Evolutionary conservation across 2,113 vertebrate genomes (phyloP).

Genomic region (Protomyctophum bolini): DNA sequence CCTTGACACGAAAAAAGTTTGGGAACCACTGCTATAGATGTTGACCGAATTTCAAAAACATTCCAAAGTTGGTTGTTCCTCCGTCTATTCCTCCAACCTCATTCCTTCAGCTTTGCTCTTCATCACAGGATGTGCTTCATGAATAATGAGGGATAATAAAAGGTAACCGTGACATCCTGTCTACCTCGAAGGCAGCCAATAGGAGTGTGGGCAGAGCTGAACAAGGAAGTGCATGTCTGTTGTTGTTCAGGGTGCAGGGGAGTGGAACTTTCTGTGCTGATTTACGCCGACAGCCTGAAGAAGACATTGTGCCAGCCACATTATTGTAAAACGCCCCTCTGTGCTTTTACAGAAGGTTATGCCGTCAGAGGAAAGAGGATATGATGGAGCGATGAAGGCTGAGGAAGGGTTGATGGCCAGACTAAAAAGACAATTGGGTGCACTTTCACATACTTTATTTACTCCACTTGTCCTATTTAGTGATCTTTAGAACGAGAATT

Average conservation of each 20-base stretch:
- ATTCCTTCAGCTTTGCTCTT: conserved; percentile 39
- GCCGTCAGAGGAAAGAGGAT: conserved; percentile 38
- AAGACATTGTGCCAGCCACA: conserved; percentile 59
- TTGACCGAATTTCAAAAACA: no score
- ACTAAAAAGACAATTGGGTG: conserved; percentile 64
- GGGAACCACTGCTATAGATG: no score
- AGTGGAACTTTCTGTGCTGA: conserved; percentile 49
- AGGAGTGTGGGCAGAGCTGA: conserved; percentile 38
- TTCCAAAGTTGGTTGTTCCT: conserved; percentile 1
- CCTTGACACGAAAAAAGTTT: no score
- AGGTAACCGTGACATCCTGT: conserved; percentile 59
- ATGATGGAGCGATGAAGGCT: conserved; percentile 43
- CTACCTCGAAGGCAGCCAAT: conserved; percentile 46
- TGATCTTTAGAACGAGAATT: conserved; percentile 59
- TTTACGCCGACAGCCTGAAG: conserved; percentile 65
- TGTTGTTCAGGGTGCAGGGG: conserved; percentile 31
- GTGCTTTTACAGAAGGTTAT: conserved; percentile 64
- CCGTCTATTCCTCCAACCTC: conserved; percentile 15
- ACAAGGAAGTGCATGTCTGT: conserved; percentile 49
- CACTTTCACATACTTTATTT: conserved; percentile 70
- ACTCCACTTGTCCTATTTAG: conserved; percentile 69
- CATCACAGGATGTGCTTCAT: conserved; percentile 68
- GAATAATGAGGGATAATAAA: conserved; percentile 61
- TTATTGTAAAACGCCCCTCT: conserved; percentile 63
- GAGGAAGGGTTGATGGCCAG: conserved; percentile 32